Conservation (phyloP, 92 coral and sea anemone genomes). For the Epizoanthus illoricatus region DNA sequence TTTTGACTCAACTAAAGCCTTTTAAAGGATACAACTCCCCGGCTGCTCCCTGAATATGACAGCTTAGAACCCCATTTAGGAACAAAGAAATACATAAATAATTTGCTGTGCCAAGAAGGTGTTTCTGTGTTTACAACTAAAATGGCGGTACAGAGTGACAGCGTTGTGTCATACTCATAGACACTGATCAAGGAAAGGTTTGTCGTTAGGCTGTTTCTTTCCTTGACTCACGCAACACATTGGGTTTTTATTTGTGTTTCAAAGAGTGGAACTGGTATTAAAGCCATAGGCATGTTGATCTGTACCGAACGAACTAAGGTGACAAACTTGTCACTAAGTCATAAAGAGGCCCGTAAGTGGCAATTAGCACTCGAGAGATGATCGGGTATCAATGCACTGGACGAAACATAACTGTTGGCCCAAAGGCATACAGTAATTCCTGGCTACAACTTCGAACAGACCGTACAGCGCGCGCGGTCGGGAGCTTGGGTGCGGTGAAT, state of each 20-base stretch:
- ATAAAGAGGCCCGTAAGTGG: constrained; percentile 46
- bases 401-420: constrained; percentile 39
- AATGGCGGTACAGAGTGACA: not conserved
- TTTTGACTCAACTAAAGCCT: constrained; percentile 27
- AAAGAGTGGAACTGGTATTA: too few relatives aligned
- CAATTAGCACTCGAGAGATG: constrained; percentile 48
- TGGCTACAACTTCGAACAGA: constrained; percentile 31
- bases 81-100: constrained; percentile 20
- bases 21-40: constrained; percentile 26
- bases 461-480: constrained; percentile 16
- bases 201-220: constrained; percentile 10
- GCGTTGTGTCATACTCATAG: not conserved
- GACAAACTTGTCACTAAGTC: constrained; percentile 45
- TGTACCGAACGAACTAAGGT: constrained; percentile 8
- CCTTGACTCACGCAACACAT: not conserved
- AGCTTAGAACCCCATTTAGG: constrained; percentile 16
- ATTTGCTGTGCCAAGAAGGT: constrained; percentile 13
- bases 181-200: not conserved
- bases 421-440: constrained; percentile 42
- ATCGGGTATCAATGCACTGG: constrained; percentile 39
- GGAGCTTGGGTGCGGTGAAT: constrained; percentile 39
- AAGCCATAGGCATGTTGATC: too few relatives aligned
- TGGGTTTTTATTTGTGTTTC: too few relatives aligned
- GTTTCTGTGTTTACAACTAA: constrained; percentile 26
- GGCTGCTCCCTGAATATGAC: not conserved